Percentiles rank a stretch among this genome's conserved stretches.
Conservation (phyloP, 2,888 invertebrate genomes). For the Agriopis marginaria region DNA sequence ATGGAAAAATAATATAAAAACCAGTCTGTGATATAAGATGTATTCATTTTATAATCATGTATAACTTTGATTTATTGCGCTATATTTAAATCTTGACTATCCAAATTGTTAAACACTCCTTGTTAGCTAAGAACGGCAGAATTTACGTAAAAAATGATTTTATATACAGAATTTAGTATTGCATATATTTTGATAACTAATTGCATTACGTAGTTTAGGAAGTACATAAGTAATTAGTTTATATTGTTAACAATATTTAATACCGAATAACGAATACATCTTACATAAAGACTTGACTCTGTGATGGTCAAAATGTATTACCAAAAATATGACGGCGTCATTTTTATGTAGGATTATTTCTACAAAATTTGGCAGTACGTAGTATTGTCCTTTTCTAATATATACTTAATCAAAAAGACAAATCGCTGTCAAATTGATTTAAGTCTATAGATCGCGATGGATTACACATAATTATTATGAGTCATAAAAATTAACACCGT, state of each 20-base stretch:
- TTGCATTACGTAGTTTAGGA: neutral
- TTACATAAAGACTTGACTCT: constrained; percentile 3
- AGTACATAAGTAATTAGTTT: neutral
- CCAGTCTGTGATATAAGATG: constrained; percentile 39
- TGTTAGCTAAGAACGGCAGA: constrained; percentile 15
- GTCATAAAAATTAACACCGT: no score
- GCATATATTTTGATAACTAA: neutral
- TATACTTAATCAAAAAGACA: no score
- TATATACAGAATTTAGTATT: neutral
- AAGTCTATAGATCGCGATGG: no score
- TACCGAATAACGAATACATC: constrained; percentile 20
- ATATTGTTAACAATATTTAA: neutral
- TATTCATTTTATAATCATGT: constrained; percentile 15
- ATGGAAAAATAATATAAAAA: constrained; percentile 49
- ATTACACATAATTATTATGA: no score
- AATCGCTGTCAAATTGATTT: no score
- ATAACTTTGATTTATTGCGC: neutral
- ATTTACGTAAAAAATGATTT: neutral
- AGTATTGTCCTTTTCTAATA: no score
- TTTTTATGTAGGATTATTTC: no score
- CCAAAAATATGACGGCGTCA: constrained; percentile 7
- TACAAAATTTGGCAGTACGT: no score
- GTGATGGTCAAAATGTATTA: constrained; percentile 49
- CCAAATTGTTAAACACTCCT: neutral
- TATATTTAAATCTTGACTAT: constrained; percentile 4